These are phyloP conservation scores for Atlantisia rogersi DNA, from an alignment of 2,113 vertebrate genomes.

Conservation along the genomic window DNA sequence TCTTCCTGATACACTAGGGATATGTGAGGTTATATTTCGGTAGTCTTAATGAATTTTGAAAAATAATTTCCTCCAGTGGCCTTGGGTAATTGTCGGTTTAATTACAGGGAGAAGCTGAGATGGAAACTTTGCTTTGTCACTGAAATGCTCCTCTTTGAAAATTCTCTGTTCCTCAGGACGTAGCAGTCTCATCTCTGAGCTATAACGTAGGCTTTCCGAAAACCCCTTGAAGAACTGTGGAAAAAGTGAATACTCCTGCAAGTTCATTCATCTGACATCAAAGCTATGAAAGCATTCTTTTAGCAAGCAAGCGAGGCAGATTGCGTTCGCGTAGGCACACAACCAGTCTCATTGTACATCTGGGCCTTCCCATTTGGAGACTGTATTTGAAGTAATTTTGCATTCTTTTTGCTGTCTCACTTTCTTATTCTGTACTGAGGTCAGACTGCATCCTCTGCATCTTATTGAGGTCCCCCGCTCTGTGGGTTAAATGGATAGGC, in stretches of 20 bases:
- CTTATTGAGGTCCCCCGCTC: not conserved
- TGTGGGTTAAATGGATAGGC: conserved; percentile 15
- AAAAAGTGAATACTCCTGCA: conserved; percentile 45
- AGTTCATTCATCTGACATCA: conserved; percentile 58
- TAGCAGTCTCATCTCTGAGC: not conserved
- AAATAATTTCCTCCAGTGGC: conserved; percentile 40
- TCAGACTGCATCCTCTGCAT: conserved; percentile 18
- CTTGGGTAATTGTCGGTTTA: conserved; percentile 56
- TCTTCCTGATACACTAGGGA: conserved; percentile 22
- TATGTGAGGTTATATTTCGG: not conserved
- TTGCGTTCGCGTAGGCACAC: not conserved
- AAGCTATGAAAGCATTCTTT: conserved; percentile 42
- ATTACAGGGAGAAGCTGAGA: conserved; percentile 38
- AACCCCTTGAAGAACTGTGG: conserved; percentile 39
- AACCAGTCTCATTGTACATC: conserved; percentile 24
- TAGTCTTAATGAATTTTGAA: conserved; percentile 47
- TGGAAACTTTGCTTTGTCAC: conserved; percentile 37
- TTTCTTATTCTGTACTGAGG: not conserved
- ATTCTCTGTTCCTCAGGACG: not conserved
- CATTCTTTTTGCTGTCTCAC: not conserved
- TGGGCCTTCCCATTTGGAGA: conserved; percentile 1
- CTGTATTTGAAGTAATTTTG: conserved; percentile 43
- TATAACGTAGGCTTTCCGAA: not conserved
- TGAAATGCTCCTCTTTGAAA: conserved; percentile 18
- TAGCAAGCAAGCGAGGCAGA: conserved; percentile 7